Evolutionary conservation across 2,113 vertebrate genomes (phyloP).

Genomic region (Marmota flaviventris): DNA sequence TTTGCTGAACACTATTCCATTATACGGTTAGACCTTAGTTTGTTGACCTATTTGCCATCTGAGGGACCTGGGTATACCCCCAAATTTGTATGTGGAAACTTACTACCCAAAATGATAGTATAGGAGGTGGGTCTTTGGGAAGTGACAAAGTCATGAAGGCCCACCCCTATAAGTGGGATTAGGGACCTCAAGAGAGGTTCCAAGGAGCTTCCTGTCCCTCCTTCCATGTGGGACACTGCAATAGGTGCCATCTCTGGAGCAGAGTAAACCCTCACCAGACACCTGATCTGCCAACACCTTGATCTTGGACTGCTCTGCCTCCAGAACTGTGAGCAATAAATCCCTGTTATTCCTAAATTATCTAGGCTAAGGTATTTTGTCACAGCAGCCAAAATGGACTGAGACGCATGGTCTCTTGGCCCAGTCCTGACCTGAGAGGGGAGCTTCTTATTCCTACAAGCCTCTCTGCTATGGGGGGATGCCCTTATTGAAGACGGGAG

Average conservation of each 20-base stretch:
- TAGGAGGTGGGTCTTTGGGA: neutral
- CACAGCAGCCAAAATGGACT: neutral
- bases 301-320: too few species aligned
- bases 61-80: too few species aligned
- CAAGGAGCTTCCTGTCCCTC: too few species aligned
- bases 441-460: neutral
- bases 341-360: too few species aligned
- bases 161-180: too few species aligned
- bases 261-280: neutral
- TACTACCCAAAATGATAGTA: neutral
- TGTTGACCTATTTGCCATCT: neutral
- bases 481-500: neutral
- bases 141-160: too few species aligned
- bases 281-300: too few species aligned
- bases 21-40: too few species aligned
- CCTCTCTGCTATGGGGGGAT: too few species aligned
- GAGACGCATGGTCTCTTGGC: neutral
- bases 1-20: accelerated
- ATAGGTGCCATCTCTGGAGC: neutral
- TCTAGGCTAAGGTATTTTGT: neutral
- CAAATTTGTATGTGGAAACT: too few species aligned
- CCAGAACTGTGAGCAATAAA: too few species aligned
- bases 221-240: neutral
- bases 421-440: neutral
- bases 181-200: too few species aligned